These are phyloP conservation scores for Lasiurus borealis DNA, from an alignment of 2,113 vertebrate genomes.

Conservation along the genomic window DNA sequence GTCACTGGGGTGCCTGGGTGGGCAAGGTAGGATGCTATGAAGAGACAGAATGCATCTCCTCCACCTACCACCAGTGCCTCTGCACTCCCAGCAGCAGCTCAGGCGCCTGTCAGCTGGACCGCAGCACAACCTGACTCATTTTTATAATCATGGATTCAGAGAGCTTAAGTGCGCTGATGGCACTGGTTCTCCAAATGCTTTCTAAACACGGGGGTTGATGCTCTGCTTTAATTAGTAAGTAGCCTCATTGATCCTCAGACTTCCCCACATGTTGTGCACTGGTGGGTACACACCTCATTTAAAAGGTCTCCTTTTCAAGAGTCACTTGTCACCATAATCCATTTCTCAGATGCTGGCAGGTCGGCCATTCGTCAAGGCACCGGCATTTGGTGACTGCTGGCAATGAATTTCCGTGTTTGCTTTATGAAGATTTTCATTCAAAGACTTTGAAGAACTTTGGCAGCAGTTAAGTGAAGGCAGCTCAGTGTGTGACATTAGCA, in stretches of 20 bases:
- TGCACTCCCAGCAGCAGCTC: not conserved
- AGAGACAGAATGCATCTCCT: not conserved
- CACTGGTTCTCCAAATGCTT: conserved; percentile 43
- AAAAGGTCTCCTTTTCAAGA: conserved; percentile 40
- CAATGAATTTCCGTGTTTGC: conserved; percentile 79
- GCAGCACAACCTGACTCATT: conserved; percentile 65
- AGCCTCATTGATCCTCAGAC: not conserved
- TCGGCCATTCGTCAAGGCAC: conserved; percentile 3
- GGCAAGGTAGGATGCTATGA: not conserved
- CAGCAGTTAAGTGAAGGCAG: conserved; percentile 47
- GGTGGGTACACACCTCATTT: not conserved
- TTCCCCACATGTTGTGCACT: not conserved
- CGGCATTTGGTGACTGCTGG: conserved; percentile 65
- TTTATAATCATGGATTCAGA: conserved; percentile 76
- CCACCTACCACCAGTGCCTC: conserved; percentile 44
- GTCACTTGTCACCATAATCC: not conserved
- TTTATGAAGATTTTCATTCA: conserved; percentile 80
- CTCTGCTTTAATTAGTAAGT: conserved; percentile 70
- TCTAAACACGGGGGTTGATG: conserved; percentile 63
- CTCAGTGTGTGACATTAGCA: conserved; percentile 54
- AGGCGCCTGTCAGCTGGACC: conserved; percentile 6
- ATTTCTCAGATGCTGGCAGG: conserved; percentile 32
- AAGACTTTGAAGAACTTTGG: conserved; percentile 76
- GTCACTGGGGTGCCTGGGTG: not conserved
- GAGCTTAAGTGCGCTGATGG: conserved; percentile 48